Conservation (phyloP, 2,888 invertebrate species). For the Didymodactylos carnosus region DNA sequence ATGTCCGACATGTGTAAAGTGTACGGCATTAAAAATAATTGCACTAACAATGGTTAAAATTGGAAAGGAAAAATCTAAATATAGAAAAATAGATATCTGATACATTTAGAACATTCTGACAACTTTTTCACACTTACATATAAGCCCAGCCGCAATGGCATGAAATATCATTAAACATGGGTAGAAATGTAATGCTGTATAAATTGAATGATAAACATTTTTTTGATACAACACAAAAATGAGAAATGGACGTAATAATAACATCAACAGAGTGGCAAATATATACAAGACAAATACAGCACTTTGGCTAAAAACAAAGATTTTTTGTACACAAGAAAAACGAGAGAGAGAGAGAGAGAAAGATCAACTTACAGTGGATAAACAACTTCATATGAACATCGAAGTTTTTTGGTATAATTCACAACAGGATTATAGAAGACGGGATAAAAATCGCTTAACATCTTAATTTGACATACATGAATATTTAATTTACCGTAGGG, state of each 20-base stretch:
- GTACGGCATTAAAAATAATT: not conserved
- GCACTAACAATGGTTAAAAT: not conserved
- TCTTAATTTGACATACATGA: not conserved
- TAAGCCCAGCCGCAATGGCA: not conserved
- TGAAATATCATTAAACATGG: not conserved
- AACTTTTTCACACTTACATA: not conserved
- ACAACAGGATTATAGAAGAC: not conserved
- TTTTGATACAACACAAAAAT: not conserved
- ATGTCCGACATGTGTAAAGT: too few species aligned
- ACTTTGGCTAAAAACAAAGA: not conserved
- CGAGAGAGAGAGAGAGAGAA: not conserved
- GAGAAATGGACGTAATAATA: not conserved
- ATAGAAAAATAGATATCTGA: not conserved
- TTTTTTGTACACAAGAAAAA: too few species aligned
- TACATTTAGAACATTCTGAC: not conserved
- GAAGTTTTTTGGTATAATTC: not conserved
- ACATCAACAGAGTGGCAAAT: not conserved
- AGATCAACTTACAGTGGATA: not conserved
- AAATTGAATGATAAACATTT: not conserved
- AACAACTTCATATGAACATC: not conserved
- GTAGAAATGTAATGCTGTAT: not conserved
- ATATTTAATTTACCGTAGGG: not conserved
- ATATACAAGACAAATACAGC: not conserved
- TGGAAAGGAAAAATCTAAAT: not conserved
- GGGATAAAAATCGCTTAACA: not conserved